Conservation (phyloP, 2,113 vertebrate genomes). For the Plestiodon gilberti region DNA sequence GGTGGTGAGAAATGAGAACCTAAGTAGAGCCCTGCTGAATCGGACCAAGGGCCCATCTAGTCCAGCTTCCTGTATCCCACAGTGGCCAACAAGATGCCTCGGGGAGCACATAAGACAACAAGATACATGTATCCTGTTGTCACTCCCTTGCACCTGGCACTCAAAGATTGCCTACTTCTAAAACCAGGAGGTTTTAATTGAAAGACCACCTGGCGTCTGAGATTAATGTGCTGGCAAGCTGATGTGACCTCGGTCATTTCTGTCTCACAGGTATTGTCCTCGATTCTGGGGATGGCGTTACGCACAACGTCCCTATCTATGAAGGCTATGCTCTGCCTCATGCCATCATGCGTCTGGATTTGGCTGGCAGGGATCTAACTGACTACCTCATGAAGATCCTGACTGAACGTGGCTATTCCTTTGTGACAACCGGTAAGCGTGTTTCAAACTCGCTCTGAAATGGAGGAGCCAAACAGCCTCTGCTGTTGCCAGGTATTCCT, state of each 20-base stretch:
- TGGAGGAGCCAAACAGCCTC: background rate
- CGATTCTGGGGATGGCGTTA: conserved; percentile 91
- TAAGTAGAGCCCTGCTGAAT: no score
- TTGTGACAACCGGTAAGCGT: conserved; percentile 90
- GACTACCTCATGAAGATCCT: conserved; percentile 99
- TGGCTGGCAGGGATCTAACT: conserved; percentile 91
- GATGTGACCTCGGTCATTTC: conserved; percentile 23
- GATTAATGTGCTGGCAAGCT: background rate
- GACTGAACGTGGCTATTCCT: conserved; percentile 94
- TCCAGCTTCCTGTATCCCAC: no score
- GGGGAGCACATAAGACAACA: no score
- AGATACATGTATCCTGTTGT: no score
- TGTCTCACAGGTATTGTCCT: conserved; percentile 88
- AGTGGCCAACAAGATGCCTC: no score
- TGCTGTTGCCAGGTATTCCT: background rate
- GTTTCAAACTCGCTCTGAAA: background rate
- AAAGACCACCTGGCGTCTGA: background rate
- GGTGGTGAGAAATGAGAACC: background rate
- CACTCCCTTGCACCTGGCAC: no score
- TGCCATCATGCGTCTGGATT: conserved; percentile 88
- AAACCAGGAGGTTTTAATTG: no score
- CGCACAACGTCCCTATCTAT: conserved; percentile 89
- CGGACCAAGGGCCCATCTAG: no score
- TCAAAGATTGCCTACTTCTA: no score
- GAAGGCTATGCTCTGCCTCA: conserved; percentile 88